A percentile compares a stretch with the other conserved stretches of the same genome.
These are phyloP conservation scores for Tapirus indicus DNA, from an alignment of 2,797 vertebrate species.

Conservation along the genomic window DNA sequence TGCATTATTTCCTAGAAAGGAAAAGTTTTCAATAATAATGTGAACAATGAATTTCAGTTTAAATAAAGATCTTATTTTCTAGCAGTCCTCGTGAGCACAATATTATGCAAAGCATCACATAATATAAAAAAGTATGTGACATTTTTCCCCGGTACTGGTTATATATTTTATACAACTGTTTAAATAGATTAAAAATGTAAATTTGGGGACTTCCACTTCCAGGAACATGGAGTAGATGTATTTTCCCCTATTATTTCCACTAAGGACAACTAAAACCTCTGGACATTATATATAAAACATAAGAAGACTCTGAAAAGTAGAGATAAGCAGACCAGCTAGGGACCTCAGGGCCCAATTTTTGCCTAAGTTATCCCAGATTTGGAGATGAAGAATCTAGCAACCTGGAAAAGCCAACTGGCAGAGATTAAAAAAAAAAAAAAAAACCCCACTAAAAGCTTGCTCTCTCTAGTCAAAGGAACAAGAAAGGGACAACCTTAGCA, in stretches of 20 bases:
- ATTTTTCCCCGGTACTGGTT: conserved; percentile 19
- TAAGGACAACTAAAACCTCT: conserved; percentile 43
- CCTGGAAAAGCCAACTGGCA: conserved; percentile 26
- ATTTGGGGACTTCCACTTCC: not conserved
- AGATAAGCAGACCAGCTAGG: not conserved
- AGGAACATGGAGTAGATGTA: not conserved
- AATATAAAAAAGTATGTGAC: conserved; percentile 5
- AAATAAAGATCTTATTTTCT: conserved; percentile 53
- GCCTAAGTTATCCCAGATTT: not conserved
- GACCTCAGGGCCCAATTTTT: not conserved
- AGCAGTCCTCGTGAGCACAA: not conserved
- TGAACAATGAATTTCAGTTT: conserved; percentile 66
- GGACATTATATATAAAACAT: not conserved
- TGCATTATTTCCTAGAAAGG: conserved; percentile 90
- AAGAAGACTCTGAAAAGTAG: conserved; percentile 1
- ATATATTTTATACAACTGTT: not conserved
- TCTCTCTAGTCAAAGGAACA: conserved; percentile 35
- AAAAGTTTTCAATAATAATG: conserved; percentile 78
- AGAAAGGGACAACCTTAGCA: not conserved
- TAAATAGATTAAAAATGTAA: conserved; percentile 32
- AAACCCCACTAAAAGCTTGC: not conserved
- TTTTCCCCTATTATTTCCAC: conserved; percentile 54
- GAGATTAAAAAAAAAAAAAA: not conserved
- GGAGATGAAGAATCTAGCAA: conserved; percentile 4
- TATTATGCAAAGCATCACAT: conserved; percentile 32